These are phyloP conservation scores for Phalacrocorax aristotelis DNA, from an alignment of 2,113 vertebrate genomes.

Conservation along the genomic window DNA sequence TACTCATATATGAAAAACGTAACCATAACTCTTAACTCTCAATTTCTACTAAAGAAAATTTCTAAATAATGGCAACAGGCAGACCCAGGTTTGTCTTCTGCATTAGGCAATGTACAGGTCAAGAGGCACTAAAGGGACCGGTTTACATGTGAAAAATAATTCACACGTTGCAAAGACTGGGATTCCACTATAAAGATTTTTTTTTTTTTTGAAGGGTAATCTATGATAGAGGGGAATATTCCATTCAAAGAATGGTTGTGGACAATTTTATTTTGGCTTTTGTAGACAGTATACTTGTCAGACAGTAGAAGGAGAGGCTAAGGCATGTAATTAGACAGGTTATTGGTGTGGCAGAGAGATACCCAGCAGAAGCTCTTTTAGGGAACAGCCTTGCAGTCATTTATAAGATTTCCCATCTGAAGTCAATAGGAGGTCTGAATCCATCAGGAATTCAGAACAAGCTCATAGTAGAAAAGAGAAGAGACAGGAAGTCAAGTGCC, in stretches of 20 bases:
- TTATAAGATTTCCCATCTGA: not conserved
- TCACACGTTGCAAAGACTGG: not conserved
- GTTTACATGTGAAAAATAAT: not conserved
- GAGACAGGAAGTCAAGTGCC: conserved; percentile 14
- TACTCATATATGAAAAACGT: not conserved
- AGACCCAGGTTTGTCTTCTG: not conserved
- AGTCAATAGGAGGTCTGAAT: not conserved
- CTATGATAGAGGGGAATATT: not conserved
- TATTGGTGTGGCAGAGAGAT: not conserved
- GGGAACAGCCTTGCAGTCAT: not conserved
- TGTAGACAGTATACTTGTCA: not conserved
- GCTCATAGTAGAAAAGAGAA: not conserved
- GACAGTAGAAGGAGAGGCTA: not conserved
- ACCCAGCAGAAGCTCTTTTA: not conserved
- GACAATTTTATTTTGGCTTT: not conserved
- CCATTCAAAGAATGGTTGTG: not conserved
- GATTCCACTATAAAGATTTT: not conserved
- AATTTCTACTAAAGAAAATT: not conserved
- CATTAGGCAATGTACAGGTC: not conserved
- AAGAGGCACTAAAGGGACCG: not conserved
- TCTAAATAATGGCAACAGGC: not conserved
- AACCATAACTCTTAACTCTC: not conserved
- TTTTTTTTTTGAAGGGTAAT: not conserved
- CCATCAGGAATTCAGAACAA: not conserved
- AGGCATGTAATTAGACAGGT: not conserved